Percentiles rank a stretch among this genome's conserved stretches.
These are phyloP conservation scores for Ectemnius cavifrons DNA, from an alignment of 2,888 invertebrate genomes.

Conservation along the genomic window DNA sequence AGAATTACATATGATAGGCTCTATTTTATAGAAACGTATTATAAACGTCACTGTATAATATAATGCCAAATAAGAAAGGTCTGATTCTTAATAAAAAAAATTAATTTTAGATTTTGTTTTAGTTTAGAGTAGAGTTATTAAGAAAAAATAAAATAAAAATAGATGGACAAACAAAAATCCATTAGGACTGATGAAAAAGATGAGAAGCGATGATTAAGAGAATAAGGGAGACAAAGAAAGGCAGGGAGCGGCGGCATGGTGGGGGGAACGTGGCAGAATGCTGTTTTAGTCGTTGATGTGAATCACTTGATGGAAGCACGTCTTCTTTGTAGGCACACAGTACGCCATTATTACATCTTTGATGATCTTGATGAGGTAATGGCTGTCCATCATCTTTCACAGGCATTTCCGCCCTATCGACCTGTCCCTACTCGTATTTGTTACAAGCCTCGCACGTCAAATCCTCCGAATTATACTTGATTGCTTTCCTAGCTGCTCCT, in stretches of 20 bases:
- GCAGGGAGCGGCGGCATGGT: conserved; percentile 13
- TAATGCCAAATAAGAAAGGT: no score
- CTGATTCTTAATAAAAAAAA: no score
- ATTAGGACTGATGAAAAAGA: no score
- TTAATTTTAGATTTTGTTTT: no score
- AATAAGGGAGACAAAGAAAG: conserved; percentile 20
- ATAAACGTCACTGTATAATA: no score
- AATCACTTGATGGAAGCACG: conserved; percentile 49
- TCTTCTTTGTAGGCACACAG: conserved; percentile 65
- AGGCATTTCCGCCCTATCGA: conserved; percentile 66
- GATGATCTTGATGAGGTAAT: conserved; percentile 74
- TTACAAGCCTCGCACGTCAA: neutral
- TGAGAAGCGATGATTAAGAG: no score
- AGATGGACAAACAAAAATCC: no score
- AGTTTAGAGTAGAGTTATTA: no score
- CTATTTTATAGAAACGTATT: no score
- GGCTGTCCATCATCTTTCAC: conserved; percentile 70
- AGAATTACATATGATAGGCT: no score
- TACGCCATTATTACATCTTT: conserved; percentile 68
- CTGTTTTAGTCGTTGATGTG: conserved; percentile 48
- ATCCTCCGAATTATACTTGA: conserved; percentile 12
- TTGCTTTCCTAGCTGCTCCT: conserved; percentile 2
- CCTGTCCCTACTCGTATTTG: conserved; percentile 40
- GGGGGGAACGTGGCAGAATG: conserved; percentile 28
- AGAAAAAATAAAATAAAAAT: no score